Evolutionary conservation across 1,140 invertebrate genomes (phyloP), one percentile per base, ranked within the genome.

Genomic region (Anastrepha ludens): DNA sequence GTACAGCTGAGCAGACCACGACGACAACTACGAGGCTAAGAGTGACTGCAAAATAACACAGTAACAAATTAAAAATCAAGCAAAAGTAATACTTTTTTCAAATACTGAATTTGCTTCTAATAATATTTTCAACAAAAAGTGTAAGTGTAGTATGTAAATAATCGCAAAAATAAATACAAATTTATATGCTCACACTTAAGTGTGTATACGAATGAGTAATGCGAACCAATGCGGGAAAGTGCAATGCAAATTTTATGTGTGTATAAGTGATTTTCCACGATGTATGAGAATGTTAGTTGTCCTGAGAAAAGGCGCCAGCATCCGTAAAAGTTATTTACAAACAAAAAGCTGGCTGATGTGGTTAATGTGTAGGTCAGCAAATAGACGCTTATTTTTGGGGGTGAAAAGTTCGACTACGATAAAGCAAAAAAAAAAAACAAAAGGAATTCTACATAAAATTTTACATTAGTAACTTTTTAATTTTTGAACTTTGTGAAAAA

Each of bases 1-100:
- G 74, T 81, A 81, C 47, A 81, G 74, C 74, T 7, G 74, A 81
- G 47, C 74, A 20, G 74, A 81, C 74, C 74, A 81, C 74, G 74
- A 58, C 74, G 74, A 58, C 74, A 55, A 81, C 44, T 7, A 81
- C 70, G 17, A 81, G n/a, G 17, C 17, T 55, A 47, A 74, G 6
- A 55, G 74, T 58, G 74, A 29, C 47, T 55, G 47, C 58, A 62
- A 81, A 20, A 81, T 6, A 55, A 55, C 4, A 81, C 17, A 8
- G n/a, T 6, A 74, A 6, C 29, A 47, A 74, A 58, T 55, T 81
- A 29, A 55, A 55, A 20, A 81, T 7, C 50, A 55, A 55, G 44
- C 55, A 6, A 29, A n/a, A 81, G 47, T 29, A 20, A 17, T n/a
- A n/a, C n/a, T n/a, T n/a, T n/a, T n/a, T 55, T 78, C 2, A 41